A percentile compares a stretch with the other conserved stretches of the same genome.
Evolutionary conservation across 2,888 invertebrate species (phyloP).

Genomic region (Ceratothoa steindachneri): DNA sequence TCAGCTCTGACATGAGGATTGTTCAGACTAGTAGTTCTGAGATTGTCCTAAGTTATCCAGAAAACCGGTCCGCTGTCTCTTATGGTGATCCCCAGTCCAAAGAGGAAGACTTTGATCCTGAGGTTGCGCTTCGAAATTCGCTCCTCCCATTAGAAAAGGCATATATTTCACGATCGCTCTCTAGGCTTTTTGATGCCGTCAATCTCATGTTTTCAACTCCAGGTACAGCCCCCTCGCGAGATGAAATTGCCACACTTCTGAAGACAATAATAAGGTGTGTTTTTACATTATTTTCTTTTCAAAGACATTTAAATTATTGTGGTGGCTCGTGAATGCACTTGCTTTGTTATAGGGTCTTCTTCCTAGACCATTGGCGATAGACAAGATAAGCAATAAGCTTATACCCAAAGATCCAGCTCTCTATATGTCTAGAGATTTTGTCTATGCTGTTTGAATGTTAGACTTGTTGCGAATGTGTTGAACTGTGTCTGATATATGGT

Average conservation of each 20-base stretch:
- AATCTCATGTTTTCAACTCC: slow-evolving; percentile 71
- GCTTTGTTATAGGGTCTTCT: too few relatives aligned
- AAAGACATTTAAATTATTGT: too few relatives aligned
- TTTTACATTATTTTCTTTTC: too few relatives aligned
- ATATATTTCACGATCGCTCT: slow-evolving; percentile 76
- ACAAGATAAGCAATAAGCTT: too few relatives aligned
- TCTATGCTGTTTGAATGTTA: too few relatives aligned
- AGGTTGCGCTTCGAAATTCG: slow-evolving; percentile 54
- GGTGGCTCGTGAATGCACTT: too few relatives aligned
- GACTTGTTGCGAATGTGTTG: too few relatives aligned
- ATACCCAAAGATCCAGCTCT: too few relatives aligned
- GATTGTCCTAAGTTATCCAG: background rate
- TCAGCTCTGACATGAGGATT: slow-evolving; percentile 47
- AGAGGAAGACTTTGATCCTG: slow-evolving; percentile 50
- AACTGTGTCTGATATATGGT: too few relatives aligned
- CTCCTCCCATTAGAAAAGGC: slow-evolving; percentile 75
- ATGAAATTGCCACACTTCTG: slow-evolving; percentile 67
- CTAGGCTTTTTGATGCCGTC: slow-evolving; percentile 75
- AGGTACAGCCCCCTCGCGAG: slow-evolving; percentile 65
- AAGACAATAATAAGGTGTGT: slow-evolving; percentile 61
- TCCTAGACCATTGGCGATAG: too few relatives aligned
- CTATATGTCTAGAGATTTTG: too few relatives aligned
- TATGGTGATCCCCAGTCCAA: background rate
- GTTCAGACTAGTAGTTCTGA: background rate
- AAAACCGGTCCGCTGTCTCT: background rate